Evolutionary conservation across 37 sponge, comb jelly and placozoan species (phyloP), one percentile per base, ranked within the genome.

Genomic region (Cliona cf. orientalis): DNA sequence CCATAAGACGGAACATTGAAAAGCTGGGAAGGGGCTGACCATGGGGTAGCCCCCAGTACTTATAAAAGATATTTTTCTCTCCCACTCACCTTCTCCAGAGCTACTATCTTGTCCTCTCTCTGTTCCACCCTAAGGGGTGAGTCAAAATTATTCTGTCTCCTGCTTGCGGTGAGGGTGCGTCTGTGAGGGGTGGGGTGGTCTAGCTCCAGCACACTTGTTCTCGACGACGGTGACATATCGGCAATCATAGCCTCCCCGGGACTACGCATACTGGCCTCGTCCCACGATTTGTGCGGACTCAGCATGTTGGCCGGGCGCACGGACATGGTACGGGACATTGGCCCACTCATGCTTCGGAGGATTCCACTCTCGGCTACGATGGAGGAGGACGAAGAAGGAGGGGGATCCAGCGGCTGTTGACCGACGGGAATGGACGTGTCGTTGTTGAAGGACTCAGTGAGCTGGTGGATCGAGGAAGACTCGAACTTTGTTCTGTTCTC

Each of bases 221-320:
- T 41, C 0, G 85, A 79, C 0, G 85, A 79, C 14, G 75, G 68
- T 0, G 75, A 67, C 55, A 46, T 67, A 0, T 60, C 72, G n/a
- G n/a, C n/a, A n/a, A n/a, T n/a, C 4, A 19, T 42, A 26, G 28
- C 32, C 40, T 75, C 76, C 39, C 53, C 69, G 35, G 69, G 60
- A 42, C 62, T 46, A 40, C 76, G 56, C 1, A 9, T 44, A 33
- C 46, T 64, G 0, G 80, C 56, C 28, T 80, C 80, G 39, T 80
- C 80, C 80, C 80, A 80, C 21, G 80, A 80, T 58, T 53, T 80
- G 80, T 80, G 80, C 7, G 82, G 72, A 71, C 31, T 71, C 21
- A 81, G 61, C 35, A 71, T 44, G 40, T 22, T 60, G 39, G 60
- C n/a, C 1, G 46, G 71, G 3, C 46, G 71, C 67, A 66, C 19